These are phyloP conservation scores for Philypnodon macrostomus DNA, from an alignment of 2,797 vertebrate species.

Conservation along the genomic window DNA sequence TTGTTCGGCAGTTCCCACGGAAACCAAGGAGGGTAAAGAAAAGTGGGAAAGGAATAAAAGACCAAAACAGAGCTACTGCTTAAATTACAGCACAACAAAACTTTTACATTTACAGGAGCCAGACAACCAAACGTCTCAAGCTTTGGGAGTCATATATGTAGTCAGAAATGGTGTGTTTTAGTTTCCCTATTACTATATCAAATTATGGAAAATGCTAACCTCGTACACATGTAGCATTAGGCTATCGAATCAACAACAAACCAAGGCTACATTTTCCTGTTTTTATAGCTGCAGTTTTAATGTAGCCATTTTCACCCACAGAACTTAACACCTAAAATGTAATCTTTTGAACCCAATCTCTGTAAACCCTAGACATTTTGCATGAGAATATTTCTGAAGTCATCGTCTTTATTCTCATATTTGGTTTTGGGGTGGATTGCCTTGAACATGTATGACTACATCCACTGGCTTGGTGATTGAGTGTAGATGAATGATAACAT, in stretches of 20 bases:
- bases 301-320: too few relatives aligned
- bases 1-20: slow-evolving; percentile 62
- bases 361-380: too few relatives aligned
- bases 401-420: too few relatives aligned
- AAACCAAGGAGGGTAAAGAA: slow-evolving; percentile 50
- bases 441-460: too few relatives aligned
- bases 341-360: too few relatives aligned
- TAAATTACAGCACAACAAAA: slow-evolving; percentile 33
- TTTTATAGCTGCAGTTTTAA: background rate
- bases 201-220: background rate
- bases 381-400: too few relatives aligned
- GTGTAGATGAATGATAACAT: too few relatives aligned
- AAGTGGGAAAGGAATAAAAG: slow-evolving; percentile 9
- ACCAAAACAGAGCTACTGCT: slow-evolving; percentile 10
- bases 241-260: too few relatives aligned
- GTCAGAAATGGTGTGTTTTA: background rate
- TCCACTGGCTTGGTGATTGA: too few relatives aligned
- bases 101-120: slow-evolving; percentile 7
- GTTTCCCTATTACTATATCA: background rate
- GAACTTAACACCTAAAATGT: too few relatives aligned
- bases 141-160: too few relatives aligned
- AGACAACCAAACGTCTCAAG: slow-evolving; percentile 4
- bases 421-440: too few relatives aligned
- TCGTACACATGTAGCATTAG: background rate
- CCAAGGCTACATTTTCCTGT: background rate